Percentiles rank a stretch among this genome's conserved stretches.
Conservation (phyloP, 53 echinoderm and acorn worm species). For the Apostichopus leukothele region DNA sequence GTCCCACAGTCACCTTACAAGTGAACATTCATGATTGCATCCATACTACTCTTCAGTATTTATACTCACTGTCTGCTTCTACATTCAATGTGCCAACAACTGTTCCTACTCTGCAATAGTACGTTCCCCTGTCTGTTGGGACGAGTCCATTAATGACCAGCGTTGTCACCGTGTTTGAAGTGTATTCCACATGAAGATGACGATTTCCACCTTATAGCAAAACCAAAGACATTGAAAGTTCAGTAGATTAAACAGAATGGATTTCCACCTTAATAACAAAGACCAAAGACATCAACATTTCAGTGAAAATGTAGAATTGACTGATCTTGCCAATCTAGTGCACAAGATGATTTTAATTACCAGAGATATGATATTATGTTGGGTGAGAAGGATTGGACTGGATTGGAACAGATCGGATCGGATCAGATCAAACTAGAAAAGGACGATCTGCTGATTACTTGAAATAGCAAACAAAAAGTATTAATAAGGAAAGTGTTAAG, state of each 20-base stretch:
- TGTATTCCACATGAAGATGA: conserved; percentile 57
- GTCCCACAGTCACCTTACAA: background rate
- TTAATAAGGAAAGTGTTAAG: too few relatives aligned
- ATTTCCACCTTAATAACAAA: background rate
- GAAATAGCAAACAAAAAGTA: too few relatives aligned
- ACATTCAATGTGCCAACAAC: conserved; percentile 47
- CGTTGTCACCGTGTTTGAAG: conserved; percentile 54
- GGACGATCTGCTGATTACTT: too few relatives aligned
- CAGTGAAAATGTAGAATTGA: too few relatives aligned
- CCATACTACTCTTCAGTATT: background rate
- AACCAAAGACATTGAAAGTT: background rate
- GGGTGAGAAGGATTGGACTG: too few relatives aligned
- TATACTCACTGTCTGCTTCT: conserved; percentile 40
- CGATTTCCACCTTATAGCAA: conserved; percentile 46
- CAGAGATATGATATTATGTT: too few relatives aligned
- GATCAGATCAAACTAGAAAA: too few relatives aligned
- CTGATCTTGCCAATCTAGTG: too few relatives aligned
- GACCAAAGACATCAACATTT: too few relatives aligned
- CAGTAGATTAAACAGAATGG: background rate
- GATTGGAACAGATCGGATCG: too few relatives aligned
- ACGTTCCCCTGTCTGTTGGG: conserved; percentile 50
- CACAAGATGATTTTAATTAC: too few relatives aligned
- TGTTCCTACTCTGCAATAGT: conserved; percentile 62
- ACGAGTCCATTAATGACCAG: conserved; percentile 58
- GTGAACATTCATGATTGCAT: background rate